A percentile compares a stretch with the other conserved stretches of the same genome.
Conservation (phyloP, 2,797 vertebrate genomes). For the Gambusia yucatana region DNA sequence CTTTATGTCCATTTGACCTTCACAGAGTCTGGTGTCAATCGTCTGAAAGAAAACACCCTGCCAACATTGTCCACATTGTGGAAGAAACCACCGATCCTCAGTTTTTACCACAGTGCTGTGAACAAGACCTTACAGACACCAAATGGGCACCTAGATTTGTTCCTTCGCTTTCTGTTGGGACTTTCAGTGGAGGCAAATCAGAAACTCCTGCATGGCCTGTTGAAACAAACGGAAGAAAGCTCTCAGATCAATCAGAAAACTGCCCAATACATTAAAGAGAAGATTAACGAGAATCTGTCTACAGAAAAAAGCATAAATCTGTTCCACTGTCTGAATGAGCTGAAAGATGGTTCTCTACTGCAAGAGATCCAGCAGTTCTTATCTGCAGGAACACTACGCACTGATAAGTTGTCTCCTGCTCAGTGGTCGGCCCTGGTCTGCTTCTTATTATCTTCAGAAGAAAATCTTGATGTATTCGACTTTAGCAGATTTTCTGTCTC, state of each 20-base stretch:
- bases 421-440: slow-evolving; percentile 24
- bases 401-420: slow-evolving; percentile 8
- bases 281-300: not conserved
- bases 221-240: not conserved
- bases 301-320: not conserved
- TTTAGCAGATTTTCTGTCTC: not conserved
- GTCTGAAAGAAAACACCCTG: not conserved
- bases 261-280: slow-evolving; percentile 2
- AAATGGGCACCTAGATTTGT: slow-evolving; percentile 13
- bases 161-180: slow-evolving; percentile 9
- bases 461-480: slow-evolving; percentile 4
- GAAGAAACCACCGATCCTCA: not conserved
- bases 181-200: slow-evolving; percentile 6
- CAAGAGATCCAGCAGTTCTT: slow-evolving; percentile 6
- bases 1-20: slow-evolving; percentile 27
- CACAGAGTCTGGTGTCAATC: not conserved
- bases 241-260: slow-evolving; percentile 3
- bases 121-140: slow-evolving; percentile 2
- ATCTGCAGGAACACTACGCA: not conserved
- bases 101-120: not conserved
- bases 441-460: slow-evolving; percentile 14
- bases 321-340: slow-evolving; percentile 8
- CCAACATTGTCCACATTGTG: not conserved
- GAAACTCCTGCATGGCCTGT: not conserved
- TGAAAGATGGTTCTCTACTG: slow-evolving; percentile 1